A percentile compares a stretch with the other conserved stretches of the same genome.
These are phyloP conservation scores for Drosophila nikananu DNA, from an alignment of 1,140 invertebrate genomes.

Conservation along the genomic window DNA sequence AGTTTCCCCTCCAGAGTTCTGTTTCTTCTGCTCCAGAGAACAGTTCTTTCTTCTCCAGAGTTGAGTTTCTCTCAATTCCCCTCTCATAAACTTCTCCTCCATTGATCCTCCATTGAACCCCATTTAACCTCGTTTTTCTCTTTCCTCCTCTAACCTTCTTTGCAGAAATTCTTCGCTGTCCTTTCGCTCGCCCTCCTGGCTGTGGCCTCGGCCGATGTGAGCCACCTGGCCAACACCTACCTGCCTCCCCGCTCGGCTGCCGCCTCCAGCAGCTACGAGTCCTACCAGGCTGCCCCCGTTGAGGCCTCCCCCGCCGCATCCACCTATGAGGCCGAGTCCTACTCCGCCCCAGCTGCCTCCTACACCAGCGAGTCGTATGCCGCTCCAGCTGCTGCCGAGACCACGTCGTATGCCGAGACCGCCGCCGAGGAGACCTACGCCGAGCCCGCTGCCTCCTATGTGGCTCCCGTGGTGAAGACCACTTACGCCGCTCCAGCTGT, in stretches of 20 bases:
- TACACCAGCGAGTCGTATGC: constrained; percentile 36
- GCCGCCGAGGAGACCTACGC: constrained; percentile 18
- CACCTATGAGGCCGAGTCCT: constrained; percentile 41
- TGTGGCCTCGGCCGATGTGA: constrained; percentile 67
- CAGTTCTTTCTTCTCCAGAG: no score
- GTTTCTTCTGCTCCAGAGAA: no score
- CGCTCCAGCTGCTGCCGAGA: constrained; percentile 21
- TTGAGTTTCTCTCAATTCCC: no score
- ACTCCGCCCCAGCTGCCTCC: constrained; percentile 45
- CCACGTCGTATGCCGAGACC: neutral
- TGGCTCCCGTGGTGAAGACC: constrained; percentile 38
- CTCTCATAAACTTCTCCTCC: no score
- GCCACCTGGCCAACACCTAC: constrained; percentile 68
- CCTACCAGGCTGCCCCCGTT: constrained; percentile 33
- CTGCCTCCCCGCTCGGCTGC: constrained; percentile 46
- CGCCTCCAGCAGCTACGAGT: constrained; percentile 51
- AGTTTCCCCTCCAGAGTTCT: no score
- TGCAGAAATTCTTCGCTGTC: constrained; percentile 61
- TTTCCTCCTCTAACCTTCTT: neutral
- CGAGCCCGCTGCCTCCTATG: constrained; percentile 37
- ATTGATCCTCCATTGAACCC: neutral
- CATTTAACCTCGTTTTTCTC: neutral
- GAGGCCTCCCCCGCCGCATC: constrained; percentile 17
- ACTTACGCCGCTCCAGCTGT: constrained; percentile 34
- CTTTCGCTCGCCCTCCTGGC: constrained; percentile 66